These are phyloP conservation scores for Trilocha varians DNA, from an alignment of 2,888 invertebrate species.

Conservation along the genomic window DNA sequence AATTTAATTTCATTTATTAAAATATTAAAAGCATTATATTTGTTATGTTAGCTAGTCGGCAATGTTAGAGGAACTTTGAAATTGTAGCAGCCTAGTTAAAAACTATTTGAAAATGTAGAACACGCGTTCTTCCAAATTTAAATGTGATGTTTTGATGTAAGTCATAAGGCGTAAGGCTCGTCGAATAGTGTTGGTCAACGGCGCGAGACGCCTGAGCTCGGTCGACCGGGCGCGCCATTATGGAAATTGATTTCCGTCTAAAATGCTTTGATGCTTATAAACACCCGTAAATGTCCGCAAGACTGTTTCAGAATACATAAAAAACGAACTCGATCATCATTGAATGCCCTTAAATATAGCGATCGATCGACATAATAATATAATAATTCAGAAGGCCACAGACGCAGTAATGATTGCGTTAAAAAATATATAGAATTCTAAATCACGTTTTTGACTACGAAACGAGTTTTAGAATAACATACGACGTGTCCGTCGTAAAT, in stretches of 20 bases:
- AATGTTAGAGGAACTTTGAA: too few relatives aligned
- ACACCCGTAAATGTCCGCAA: conserved; percentile 15
- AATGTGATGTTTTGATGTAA: conserved; percentile 11
- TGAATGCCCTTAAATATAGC: conserved; percentile 10
- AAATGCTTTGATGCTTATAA: conserved; percentile 20
- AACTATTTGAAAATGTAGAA: too few relatives aligned
- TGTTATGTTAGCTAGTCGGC: too few relatives aligned
- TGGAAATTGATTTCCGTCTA: conserved; percentile 30
- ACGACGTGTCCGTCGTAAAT: conserved; percentile 32
- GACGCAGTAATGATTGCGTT: neutral
- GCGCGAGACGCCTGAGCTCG: conserved; percentile 18
- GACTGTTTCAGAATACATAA: conserved; percentile 16
- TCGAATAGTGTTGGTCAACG: conserved; percentile 5
- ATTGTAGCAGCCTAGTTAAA: too few relatives aligned
- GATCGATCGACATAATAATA: conserved; percentile 11
- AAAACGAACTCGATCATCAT: conserved; percentile 14
- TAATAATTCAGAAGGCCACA: conserved; percentile 3
- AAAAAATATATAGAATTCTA: neutral
- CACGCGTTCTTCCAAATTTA: too few relatives aligned
- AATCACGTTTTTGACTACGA: conserved; percentile 4
- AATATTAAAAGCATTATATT: too few relatives aligned
- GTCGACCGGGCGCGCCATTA: conserved; percentile 22
- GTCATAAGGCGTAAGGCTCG: conserved; percentile 8
- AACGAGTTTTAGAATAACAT: conserved; percentile 13
- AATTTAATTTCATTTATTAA: too few relatives aligned